These are phyloP conservation scores for Cotesia vestalis DNA, from an alignment of 1,140 invertebrate species.

Conservation along the genomic window DNA sequence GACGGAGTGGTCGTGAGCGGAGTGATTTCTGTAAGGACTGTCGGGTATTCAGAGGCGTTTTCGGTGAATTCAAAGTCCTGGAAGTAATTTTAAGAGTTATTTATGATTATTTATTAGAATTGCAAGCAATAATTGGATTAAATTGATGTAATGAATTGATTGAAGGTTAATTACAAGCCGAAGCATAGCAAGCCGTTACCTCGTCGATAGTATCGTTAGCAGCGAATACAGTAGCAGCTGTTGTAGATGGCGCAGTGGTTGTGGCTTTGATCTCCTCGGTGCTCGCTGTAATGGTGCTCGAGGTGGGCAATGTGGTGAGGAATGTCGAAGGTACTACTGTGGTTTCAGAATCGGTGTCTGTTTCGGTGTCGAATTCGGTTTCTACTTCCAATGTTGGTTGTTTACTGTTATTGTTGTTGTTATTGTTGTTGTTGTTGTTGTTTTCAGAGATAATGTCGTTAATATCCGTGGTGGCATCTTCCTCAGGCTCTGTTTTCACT, in stretches of 20 bases:
- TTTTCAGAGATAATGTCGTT: conserved; percentile 1
- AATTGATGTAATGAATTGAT: not conserved
- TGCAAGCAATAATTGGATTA: not conserved
- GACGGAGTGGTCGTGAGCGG: conserved; percentile 17
- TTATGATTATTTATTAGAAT: not conserved
- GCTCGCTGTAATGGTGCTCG: conserved; percentile 42
- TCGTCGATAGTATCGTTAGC: conserved; percentile 30
- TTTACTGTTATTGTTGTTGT: not conserved
- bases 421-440: not conserved
- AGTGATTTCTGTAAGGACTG: too few species aligned
- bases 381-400: not conserved
- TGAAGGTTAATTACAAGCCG: conserved; percentile 16
- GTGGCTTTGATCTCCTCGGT: conserved; percentile 41
- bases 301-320: conserved; percentile 9
- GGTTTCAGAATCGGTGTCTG: not conserved
- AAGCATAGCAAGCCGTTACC: conserved; percentile 34
- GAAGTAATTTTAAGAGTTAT: not conserved
- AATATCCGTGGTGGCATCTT: conserved; percentile 3
- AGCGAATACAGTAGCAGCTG: conserved; percentile 3
- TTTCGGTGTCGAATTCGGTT: conserved; percentile 3
- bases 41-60: too few species aligned
- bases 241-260: conserved; percentile 39
- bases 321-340: not conserved
- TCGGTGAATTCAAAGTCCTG: too few species aligned
- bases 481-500: conserved; percentile 5